Conservation (phyloP, 2,797 vertebrate genomes). For the Mycteria americana region DNA sequence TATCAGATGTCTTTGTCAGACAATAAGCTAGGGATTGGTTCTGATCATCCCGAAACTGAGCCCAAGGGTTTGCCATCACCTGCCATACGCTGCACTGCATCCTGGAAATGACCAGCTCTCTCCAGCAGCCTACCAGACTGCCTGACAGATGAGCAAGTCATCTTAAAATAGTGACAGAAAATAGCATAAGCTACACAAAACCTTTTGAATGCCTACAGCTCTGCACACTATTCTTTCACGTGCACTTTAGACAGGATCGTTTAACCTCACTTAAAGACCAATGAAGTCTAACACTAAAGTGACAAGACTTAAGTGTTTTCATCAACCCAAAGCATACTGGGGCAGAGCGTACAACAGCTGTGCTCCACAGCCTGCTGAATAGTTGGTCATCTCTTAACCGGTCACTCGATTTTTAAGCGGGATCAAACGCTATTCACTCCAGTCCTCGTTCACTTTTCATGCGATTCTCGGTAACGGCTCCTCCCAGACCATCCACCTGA, state of each 20-base stretch:
- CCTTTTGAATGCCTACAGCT: neutral
- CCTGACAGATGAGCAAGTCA: neutral
- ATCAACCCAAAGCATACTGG: neutral
- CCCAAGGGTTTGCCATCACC: neutral
- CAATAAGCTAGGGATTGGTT: neutral
- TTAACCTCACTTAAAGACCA: neutral
- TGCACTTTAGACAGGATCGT: neutral
- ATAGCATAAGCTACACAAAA: neutral
- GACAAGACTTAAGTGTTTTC: too few relatives aligned
- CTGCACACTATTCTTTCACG: fast-evolving
- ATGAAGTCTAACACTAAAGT: neutral
- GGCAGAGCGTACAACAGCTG: neutral
- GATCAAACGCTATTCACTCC: neutral
- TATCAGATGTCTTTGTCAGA: neutral
- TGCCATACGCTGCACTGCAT: neutral
- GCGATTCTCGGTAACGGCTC: neutral
- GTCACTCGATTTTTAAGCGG: neutral
- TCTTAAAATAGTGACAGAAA: neutral
- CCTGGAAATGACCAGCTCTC: neutral
- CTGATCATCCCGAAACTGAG: fast-evolving
- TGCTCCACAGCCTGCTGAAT: fast-evolving
- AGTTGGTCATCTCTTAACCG: neutral
- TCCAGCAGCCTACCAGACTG: neutral
- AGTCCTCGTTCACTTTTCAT: neutral
- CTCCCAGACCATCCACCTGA: neutral